These are phyloP conservation scores for Odontesthes bonariensis DNA, from an alignment of 2,113 vertebrate genomes.

Conservation along the genomic window DNA sequence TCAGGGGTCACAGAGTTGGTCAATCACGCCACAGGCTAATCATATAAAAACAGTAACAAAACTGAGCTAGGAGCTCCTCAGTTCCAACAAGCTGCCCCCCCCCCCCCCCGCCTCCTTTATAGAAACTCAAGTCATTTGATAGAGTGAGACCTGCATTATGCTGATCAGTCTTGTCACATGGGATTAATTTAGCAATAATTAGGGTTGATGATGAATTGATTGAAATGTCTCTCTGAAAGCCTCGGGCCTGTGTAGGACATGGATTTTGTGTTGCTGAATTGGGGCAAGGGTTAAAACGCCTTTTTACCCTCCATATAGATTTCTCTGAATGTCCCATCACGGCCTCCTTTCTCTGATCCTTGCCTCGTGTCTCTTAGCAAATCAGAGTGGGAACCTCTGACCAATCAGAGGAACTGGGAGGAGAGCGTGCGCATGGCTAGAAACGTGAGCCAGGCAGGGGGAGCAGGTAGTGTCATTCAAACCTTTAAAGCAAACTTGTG, in stretches of 20 bases:
- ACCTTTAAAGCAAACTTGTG: neutral
- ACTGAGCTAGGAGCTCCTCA: too few relatives aligned
- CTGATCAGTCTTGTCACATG: too few relatives aligned
- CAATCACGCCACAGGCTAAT: neutral
- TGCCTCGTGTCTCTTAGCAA: slow-evolving; percentile 14
- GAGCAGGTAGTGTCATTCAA: neutral
- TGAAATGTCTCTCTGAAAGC: too few relatives aligned
- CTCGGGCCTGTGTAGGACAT: neutral
- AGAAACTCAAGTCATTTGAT: too few relatives aligned
- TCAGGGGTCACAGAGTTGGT: neutral
- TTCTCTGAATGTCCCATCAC: neutral
- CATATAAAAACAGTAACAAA: too few relatives aligned
- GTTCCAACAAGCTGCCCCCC: too few relatives aligned
- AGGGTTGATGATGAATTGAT: too few relatives aligned
- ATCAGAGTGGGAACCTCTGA: neutral
- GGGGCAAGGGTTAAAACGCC: neutral
- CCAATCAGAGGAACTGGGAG: slow-evolving; percentile 72
- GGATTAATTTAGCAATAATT: too few relatives aligned
- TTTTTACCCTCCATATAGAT: neutral
- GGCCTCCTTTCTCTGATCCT: neutral
- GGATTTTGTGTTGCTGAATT: neutral
- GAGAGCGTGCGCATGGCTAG: slow-evolving; percentile 35
- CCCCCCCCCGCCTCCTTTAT: neutral
- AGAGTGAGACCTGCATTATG: too few relatives aligned
- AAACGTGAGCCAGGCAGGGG: slow-evolving; percentile 66